Conservation (phyloP, 2,113 vertebrate species). For the Irena cyanogastra region DNA sequence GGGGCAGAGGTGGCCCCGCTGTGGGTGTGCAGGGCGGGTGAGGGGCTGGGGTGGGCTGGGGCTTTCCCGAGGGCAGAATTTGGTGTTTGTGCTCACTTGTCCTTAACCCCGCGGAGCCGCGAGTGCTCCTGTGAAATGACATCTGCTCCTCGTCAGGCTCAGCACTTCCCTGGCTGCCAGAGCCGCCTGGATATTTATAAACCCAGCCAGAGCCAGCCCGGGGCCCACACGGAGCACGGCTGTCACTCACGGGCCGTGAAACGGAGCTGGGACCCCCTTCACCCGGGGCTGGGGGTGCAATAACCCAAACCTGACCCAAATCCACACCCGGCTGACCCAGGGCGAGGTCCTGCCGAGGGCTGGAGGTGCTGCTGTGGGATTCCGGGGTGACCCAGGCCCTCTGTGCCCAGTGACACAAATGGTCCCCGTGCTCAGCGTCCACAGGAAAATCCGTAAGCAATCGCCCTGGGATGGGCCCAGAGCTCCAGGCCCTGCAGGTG, state of each 20-base stretch:
- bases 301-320: neutral
- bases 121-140: neutral
- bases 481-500: no score
- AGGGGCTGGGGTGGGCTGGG: neutral
- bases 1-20: fast-evolving
- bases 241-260: neutral
- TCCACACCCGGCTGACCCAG: fast-evolving
- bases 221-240: neutral
- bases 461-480: no score
- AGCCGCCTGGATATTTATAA: neutral
- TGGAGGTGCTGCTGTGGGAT: fast-evolving
- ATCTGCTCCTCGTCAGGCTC: neutral
- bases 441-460: no score
- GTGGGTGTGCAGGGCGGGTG: fast-evolving
- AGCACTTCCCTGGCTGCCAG: neutral
- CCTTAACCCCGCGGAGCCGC: neutral
- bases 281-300: no score
- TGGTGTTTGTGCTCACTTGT: neutral
- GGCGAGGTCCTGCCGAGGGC: neutral
- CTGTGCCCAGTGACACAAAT: neutral
- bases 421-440: no score
- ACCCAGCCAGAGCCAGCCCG: neutral
- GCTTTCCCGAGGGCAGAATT: neutral
- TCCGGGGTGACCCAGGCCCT: neutral
- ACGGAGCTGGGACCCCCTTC: no score